phyloP scores from a whole-genome alignment of 2,888 invertebrate genomes.

The Microdon myrmicae region DNA sequence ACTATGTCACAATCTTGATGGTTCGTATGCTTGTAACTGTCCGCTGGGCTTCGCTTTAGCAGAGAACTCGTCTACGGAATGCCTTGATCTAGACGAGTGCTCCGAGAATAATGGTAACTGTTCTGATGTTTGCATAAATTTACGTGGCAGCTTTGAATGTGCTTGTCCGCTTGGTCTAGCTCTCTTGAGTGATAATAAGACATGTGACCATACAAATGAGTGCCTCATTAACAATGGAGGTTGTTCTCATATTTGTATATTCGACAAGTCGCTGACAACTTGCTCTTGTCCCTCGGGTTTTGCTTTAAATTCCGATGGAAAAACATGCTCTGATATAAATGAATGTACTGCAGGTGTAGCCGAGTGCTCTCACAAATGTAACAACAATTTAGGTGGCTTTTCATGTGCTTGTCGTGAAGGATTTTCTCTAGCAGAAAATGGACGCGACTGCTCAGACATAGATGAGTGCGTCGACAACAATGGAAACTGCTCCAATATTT shows the following conservation, averaged over 20 bases:
- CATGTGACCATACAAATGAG: slow-evolving; percentile 68
- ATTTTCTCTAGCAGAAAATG: slow-evolving; percentile 62
- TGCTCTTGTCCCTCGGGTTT: slow-evolving; percentile 73
- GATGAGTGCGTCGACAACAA: slow-evolving; percentile 70
- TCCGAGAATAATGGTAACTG: slow-evolving; percentile 63
- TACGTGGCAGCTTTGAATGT: slow-evolving; percentile 60
- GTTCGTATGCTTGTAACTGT: slow-evolving; percentile 67
- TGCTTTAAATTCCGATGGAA: slow-evolving; percentile 64
- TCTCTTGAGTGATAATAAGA: slow-evolving; percentile 56
- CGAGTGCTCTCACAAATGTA: slow-evolving; percentile 72
- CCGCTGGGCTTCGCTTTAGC: slow-evolving; percentile 67
- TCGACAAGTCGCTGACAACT: slow-evolving; percentile 65
- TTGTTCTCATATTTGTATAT: slow-evolving; percentile 68
- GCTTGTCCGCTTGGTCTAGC: slow-evolving; percentile 59
- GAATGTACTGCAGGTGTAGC: slow-evolving; percentile 69
- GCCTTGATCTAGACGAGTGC: slow-evolving; percentile 69
- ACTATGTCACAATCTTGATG: slow-evolving; percentile 64
- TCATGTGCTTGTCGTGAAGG: slow-evolving; percentile 69
- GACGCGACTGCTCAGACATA: slow-evolving; percentile 67
- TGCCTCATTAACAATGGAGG: slow-evolving; percentile 67
- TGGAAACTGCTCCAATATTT: slow-evolving; percentile 70
- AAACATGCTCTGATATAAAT: slow-evolving; percentile 68
- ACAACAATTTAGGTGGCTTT: slow-evolving; percentile 68
- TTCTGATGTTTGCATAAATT: slow-evolving; percentile 68
- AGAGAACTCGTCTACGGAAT: slow-evolving; percentile 56